Conservation (phyloP, 2,113 vertebrate genomes). For the Pterophyllum scalare region DNA sequence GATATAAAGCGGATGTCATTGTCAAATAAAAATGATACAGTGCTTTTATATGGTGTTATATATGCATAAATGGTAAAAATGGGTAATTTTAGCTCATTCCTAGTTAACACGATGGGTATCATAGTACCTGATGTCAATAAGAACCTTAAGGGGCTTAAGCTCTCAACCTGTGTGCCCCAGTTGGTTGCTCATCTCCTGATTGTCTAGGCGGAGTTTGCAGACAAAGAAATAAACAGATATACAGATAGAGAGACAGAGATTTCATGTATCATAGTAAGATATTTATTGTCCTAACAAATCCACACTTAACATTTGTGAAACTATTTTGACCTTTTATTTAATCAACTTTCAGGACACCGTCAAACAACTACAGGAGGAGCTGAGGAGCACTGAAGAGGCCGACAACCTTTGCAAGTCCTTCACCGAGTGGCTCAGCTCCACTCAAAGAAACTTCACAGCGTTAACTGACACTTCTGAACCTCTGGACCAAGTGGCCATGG, state of each 20-base stretch:
- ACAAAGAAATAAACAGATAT: background rate
- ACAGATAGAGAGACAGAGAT: background rate
- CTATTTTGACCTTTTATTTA: background rate
- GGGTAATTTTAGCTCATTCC: background rate
- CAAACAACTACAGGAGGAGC: slow-evolving; percentile 92
- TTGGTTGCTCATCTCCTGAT: slow-evolving; percentile 8
- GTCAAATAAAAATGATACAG: background rate
- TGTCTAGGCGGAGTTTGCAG: background rate
- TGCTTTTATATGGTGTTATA: background rate
- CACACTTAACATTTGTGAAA: background rate
- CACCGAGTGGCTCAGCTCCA: slow-evolving; percentile 87
- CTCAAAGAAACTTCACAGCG: slow-evolving; percentile 85
- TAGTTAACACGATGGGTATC: background rate
- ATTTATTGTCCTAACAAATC: background rate
- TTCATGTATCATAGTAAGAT: background rate
- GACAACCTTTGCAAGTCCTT: slow-evolving; percentile 86
- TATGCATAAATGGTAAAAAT: background rate
- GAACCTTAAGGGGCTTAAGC: background rate
- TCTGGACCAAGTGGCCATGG: slow-evolving; percentile 86
- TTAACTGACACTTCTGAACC: slow-evolving; percentile 81
- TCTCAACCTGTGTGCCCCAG: background rate
- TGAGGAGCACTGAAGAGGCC: slow-evolving; percentile 88
- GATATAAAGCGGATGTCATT: background rate
- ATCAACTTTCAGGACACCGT: slow-evolving; percentile 86
- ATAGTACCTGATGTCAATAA: background rate